Percentiles rank a stretch among this genome's conserved stretches.
phyloP scores from a whole-genome alignment of 2,888 invertebrate genomes.

The Harpalus rubripes region DNA sequence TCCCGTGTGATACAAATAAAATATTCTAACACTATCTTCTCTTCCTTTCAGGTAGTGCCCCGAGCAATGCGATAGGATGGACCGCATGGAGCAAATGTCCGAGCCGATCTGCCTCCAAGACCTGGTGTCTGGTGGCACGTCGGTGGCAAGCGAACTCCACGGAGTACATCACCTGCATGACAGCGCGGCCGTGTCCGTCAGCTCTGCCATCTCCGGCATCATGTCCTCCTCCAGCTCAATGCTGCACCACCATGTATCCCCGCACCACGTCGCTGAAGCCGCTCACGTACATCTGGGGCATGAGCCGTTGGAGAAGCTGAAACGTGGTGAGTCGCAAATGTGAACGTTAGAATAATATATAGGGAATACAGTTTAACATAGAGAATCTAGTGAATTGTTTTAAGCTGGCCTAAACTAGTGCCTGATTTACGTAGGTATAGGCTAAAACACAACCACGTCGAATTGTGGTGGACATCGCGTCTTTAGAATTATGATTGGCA shows the following conservation, averaged over 20 bases:
- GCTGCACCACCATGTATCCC: constrained; percentile 77
- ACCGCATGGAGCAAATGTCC: constrained; percentile 84
- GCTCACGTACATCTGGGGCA: constrained; percentile 81
- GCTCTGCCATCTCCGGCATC: constrained; percentile 80
- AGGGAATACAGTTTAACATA: background rate
- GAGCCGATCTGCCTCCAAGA: constrained; percentile 88
- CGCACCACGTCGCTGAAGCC: constrained; percentile 78
- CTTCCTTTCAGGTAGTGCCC: background rate
- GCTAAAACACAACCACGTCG: no score
- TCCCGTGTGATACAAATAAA: no score
- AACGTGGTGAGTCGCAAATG: constrained; percentile 83
- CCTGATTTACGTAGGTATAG: no score
- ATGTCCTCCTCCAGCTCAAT: constrained; percentile 79
- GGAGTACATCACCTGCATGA: constrained; percentile 80
- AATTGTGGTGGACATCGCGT: no score
- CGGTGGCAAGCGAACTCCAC: constrained; percentile 78
- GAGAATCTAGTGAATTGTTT: no score
- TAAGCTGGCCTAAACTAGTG: no score
- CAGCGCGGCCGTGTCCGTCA: constrained; percentile 81
- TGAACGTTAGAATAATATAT: background rate
- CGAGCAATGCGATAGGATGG: constrained; percentile 76
- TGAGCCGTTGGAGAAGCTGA: constrained; percentile 88
- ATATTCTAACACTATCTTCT: no score
- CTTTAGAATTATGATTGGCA: no score
- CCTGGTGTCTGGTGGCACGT: constrained; percentile 81